Base-by-base conservation (phyloP, 2,888 invertebrate genomes). In the Drosophila phalerata region DNA sequence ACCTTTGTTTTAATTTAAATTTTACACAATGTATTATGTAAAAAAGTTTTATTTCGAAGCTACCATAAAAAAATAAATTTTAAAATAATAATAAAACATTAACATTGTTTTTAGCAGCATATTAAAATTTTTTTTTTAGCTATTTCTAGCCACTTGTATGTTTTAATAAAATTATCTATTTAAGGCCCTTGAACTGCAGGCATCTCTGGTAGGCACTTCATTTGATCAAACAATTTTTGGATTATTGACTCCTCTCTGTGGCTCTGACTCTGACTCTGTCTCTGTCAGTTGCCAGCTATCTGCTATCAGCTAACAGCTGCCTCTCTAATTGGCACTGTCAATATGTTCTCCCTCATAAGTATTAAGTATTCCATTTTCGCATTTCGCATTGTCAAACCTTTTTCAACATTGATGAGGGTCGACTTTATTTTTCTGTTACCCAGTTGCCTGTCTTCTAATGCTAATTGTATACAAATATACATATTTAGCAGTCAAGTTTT, bases 381-480 rank as follows among this genome's bases (percentile, higher is more conserved):
- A 70, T 66, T 62, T 72, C 25, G 64, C 48, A 57, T 62, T 77
- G 89, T 81, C 89, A 75, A 70, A 88, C 90, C 90, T 79, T 79
- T 88, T 79, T 90, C 81, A 90, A 80, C 77, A 77, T 89, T 88
- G 90, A 88, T 74, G 74, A 87, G 90, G 88, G 90, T 88, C 86
- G 75, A 42, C 60, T 30, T 52, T 56, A 22, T 22, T 2, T 22
- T 22, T 22, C 22, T 22, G 22, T 56, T 52, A 37, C 43, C 45
- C 57, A 79, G 72, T 67, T 69, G 71, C 43, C 65, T 68, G 65
- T 69, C 55, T 68, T 80, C 56, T 79, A 62, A 56, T 63, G 80
- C 88, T 87, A 89, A 87, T 87, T 87, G 89, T 81, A 56, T 79
- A 82, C 88, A 87, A 88, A 84, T 88, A 79, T 66, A 58, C 58